Evolutionary conservation across 2,113 vertebrate species (phyloP).

Genomic region (Lasiurus cinereus): DNA sequence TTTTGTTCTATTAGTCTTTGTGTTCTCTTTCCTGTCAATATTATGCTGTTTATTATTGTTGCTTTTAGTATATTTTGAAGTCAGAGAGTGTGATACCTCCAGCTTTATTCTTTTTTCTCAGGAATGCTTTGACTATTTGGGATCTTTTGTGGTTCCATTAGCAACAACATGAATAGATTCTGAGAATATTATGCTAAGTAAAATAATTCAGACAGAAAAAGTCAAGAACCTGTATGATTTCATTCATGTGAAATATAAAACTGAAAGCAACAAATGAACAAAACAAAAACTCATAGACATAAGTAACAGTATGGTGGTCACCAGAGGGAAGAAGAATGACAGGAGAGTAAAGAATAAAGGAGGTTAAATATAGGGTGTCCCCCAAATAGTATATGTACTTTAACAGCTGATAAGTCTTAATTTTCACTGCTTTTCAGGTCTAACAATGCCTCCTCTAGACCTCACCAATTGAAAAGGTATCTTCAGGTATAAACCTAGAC

Average conservation of each 20-base stretch:
- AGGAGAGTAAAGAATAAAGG: neutral
- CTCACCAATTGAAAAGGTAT: no score
- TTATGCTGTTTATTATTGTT: neutral
- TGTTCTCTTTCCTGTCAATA: neutral
- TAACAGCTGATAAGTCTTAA: no score
- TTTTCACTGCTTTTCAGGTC: no score
- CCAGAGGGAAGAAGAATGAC: neutral
- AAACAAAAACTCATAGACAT: neutral
- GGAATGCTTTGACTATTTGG: neutral
- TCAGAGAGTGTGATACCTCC: neutral
- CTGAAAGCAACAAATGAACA: neutral
- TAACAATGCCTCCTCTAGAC: no score
- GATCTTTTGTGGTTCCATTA: neutral
- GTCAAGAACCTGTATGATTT: neutral
- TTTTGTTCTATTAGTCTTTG: neutral
- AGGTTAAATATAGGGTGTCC: neutral
- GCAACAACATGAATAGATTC: neutral
- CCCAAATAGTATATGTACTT: no score
- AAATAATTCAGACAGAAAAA: neutral
- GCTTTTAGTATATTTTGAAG: neutral
- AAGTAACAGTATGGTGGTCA: neutral
- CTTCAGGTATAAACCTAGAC: no score
- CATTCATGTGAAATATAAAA: neutral
- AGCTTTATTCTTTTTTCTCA: neutral
- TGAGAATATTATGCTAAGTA: neutral